These are phyloP conservation scores for Plecotus auritus DNA, from an alignment of 2,113 vertebrate genomes.

Conservation along the genomic window DNA sequence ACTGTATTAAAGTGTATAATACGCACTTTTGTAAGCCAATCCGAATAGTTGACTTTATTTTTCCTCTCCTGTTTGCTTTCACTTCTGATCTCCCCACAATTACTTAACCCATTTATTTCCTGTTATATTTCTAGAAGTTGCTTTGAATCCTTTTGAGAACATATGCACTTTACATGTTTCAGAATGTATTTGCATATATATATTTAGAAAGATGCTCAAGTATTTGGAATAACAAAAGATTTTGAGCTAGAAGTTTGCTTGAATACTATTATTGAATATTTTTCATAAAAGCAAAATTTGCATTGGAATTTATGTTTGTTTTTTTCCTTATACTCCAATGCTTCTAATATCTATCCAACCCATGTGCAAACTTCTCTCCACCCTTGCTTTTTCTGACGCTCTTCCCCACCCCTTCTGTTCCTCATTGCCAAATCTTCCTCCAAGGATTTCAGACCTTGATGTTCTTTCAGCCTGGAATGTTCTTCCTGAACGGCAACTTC, in stretches of 20 bases:
- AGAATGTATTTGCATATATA: neutral
- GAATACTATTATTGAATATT: neutral
- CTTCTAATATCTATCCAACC: neutral
- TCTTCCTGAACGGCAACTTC: neutral
- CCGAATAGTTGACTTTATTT: neutral
- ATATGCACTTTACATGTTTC: neutral
- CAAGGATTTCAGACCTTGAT: neutral
- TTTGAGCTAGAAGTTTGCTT: neutral
- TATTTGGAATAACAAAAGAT: constrained; percentile 6
- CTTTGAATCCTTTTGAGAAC: neutral
- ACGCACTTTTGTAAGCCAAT: neutral
- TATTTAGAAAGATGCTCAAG: neutral
- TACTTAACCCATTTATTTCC: constrained; percentile 22
- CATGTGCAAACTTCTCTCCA: neutral
- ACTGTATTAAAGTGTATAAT: neutral
- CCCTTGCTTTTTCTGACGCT: constrained; percentile 9
- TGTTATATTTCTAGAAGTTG: neutral
- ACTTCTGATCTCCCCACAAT: neutral
- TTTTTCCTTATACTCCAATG: neutral
- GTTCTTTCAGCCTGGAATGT: neutral
- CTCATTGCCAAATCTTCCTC: neutral
- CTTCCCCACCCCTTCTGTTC: neutral
- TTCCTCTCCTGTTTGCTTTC: neutral
- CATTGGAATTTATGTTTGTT: neutral
- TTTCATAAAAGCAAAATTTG: constrained; percentile 9